Base-by-base conservation (phyloP, 2,888 invertebrate genomes). In the Hirtodrosophila cameraria region DNA sequence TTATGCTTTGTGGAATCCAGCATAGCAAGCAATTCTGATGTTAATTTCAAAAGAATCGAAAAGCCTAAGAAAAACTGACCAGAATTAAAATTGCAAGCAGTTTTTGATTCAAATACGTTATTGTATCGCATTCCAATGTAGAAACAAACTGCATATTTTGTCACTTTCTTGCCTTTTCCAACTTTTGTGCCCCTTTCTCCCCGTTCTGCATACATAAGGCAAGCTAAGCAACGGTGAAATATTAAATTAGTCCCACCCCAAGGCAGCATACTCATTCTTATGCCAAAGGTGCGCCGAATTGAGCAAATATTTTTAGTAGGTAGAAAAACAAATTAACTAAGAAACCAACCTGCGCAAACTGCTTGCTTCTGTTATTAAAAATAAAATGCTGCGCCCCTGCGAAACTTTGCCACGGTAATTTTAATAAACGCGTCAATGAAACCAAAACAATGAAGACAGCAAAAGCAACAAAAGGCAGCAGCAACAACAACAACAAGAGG, bases 361-460 rank as follows among this genome's bases (percentile, higher is more conserved):
- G 18, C 43, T 54, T 8, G 45, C 61, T 33, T 27, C 71, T 60
- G 52, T 57, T 74, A 75, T 68, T 61, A 66, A 77, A 81, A 76
- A 78, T 57, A 55, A 76, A 75, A 57, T 59, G 43, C 48, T 36
- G 49, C 33, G 62, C 27, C 43, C 61, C 59, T 50, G 60, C 28
- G 63, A 67, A 80, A 76, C 58, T 75, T 83, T 78, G 66, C 66
- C 61, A 62, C 80, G 74, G 81, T 69, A 74, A 82, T 82, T 83
- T 82, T 82, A 83, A 83, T 82, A 83, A 83, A 78, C 83, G 80
- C 81, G 72, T 79, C 81, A 81, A 83, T 82, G 79, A 83, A 83
- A 79, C 75, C 84, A 79, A 82, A 83, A 84, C 81, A 82, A 83
- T 79, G 84, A 83, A 57, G 77, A 70, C 75, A 79, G 48, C 64